Conservation (phyloP, 2,797 vertebrate genomes). For the Microchirus variegatus region DNA sequence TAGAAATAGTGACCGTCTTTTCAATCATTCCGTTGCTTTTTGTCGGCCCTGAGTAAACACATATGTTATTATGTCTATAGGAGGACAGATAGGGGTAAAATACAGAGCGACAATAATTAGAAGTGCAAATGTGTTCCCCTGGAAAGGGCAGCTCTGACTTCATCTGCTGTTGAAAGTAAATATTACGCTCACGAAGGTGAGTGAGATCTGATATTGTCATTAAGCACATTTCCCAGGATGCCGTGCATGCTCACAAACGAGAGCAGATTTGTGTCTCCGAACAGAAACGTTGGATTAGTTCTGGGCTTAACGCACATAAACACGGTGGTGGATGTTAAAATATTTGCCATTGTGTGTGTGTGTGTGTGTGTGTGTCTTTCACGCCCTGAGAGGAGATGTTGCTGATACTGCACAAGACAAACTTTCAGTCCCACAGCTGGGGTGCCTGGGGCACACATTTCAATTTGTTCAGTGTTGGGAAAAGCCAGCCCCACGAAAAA, state of each 20-base stretch:
- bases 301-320: neutral
- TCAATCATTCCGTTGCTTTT: constrained; percentile 7
- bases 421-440: too few relatives aligned
- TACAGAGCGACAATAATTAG: neutral
- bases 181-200: too few relatives aligned
- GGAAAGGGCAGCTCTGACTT: neutral
- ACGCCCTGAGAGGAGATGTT: too few relatives aligned
- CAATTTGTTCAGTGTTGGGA: too few relatives aligned
- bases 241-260: neutral
- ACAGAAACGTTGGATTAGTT: neutral
- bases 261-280: neutral
- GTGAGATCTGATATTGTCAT: neutral
- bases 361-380: too few relatives aligned
- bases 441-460: too few relatives aligned
- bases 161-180: neutral
- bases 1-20: constrained; percentile 23
- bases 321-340: too few relatives aligned
- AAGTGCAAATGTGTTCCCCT: neutral
- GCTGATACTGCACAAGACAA: too few relatives aligned
- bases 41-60: neutral
- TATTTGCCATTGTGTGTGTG: too few relatives aligned
- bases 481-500: too few relatives aligned
- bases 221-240: neutral
- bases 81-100: neutral
- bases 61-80: neutral